Base-by-base conservation (phyloP, 2,888 invertebrate species). In the Dicyrtoma fusca region DNA sequence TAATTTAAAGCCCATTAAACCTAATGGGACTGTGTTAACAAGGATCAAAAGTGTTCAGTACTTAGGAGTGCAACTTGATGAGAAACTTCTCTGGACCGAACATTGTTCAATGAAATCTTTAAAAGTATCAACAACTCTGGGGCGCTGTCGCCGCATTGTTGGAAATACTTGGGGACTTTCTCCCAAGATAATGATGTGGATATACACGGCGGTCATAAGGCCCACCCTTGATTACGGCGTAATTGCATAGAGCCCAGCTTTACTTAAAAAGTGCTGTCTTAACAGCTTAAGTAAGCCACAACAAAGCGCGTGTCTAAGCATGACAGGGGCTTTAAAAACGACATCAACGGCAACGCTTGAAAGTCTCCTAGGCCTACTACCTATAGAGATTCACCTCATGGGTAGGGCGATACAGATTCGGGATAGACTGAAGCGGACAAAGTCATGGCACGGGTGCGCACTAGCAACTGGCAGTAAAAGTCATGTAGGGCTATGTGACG, bases 351-450 rank as follows among this genome's bases (percentile, higher is more conserved):
- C 61, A 3, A 73, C 70, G 1, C 21, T 73, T 14, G 74, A 74
- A 42, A 17, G n/a, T 14, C n/a, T 72, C 8, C 13, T 69, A 8
- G 69, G 61, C 21, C n/a, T 74, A 1, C 19, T 19, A 14, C 74
- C 74, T 1, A 5, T 74, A n/a, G 17, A 55, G 3, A n/a, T 61
- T 8, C 19, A 63, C 5, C 61, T 53, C 2, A n/a, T 53, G 25
- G 57, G 17, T 25, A 2, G 13, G 2, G 74, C 66, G 1, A 13
- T 73, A 5, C 13, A 13, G 1, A 59, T 26, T 23, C 17, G 14
- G 21, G 25, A 59, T 13, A 21, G 59, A 90, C 90, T 1, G 87
- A 87, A 11, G 90, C 91, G 2, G 88, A 88, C 81, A 87, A 81
- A 63, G 10, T n/a, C 26, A 1, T 59, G 59, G 59, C 13, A 47